Percentiles rank a stretch among this genome's conserved stretches.
These are phyloP conservation scores for Argynnis bischoffii DNA, from an alignment of 2,888 invertebrate species.

Conservation along the genomic window DNA sequence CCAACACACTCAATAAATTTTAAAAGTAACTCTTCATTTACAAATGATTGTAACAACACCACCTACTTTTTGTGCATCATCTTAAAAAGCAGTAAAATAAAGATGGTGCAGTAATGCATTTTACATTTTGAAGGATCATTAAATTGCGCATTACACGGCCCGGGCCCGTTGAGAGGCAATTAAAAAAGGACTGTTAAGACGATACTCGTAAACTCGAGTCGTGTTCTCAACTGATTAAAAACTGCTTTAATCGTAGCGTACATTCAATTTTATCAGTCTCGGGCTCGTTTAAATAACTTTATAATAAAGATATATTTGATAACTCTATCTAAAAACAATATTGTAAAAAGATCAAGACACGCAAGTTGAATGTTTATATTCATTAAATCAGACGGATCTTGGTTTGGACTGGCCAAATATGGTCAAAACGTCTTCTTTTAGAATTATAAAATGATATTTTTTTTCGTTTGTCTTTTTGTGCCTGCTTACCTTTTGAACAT, in stretches of 20 bases:
- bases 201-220: constrained; percentile 75
- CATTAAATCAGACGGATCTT: too few relatives aligned
- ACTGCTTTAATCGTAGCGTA: constrained; percentile 61
- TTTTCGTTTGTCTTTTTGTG: too few relatives aligned
- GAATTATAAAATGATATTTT: too few relatives aligned
- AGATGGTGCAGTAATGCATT: constrained; percentile 78
- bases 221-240: constrained; percentile 79
- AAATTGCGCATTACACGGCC: constrained; percentile 75
- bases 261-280: constrained; percentile 64
- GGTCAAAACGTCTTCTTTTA: too few relatives aligned
- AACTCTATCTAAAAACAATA: neutral
- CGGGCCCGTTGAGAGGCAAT: constrained; percentile 72
- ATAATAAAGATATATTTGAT: constrained; percentile 42
- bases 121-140: constrained; percentile 80
- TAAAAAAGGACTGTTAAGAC: constrained; percentile 79
- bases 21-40: constrained; percentile 6
- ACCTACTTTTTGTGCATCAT: constrained; percentile 47
- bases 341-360: too few relatives aligned
- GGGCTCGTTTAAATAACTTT: constrained; percentile 45
- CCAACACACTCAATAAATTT: constrained; percentile 7
- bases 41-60: constrained; percentile 12
- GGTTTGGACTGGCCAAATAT: too few relatives aligned
- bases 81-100: constrained; percentile 65
- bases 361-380: neutral
- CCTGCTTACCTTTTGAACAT: too few relatives aligned